A percentile compares a stretch with the other conserved stretches of the same genome.
phyloP scores from a whole-genome alignment of 2,797 vertebrate genomes.

The Chelonia mydas region DNA sequence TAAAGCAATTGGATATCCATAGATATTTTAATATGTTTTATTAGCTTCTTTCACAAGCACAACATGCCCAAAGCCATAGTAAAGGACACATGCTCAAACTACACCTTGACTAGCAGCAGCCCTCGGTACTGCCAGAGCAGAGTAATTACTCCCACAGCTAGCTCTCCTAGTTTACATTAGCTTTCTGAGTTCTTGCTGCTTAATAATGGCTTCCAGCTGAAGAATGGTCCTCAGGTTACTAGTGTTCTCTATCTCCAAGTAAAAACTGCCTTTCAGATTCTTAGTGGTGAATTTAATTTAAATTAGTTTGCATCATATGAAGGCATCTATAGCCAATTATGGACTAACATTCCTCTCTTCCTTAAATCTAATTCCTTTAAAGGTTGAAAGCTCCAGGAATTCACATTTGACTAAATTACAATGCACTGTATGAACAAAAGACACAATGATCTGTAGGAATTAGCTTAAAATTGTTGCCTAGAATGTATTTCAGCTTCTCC shows the following conservation, averaged over 20 bases:
- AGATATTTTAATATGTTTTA: background rate
- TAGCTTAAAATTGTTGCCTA: accelerated
- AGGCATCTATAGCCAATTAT: background rate
- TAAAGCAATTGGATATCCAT: background rate
- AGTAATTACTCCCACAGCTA: background rate
- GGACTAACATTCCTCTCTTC: background rate
- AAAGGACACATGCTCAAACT: background rate
- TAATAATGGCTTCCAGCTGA: background rate
- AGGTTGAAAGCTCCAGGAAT: conserved; percentile 3
- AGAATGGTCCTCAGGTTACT: background rate
- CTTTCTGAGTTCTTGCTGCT: background rate
- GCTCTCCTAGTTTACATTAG: background rate
- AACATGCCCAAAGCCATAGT: background rate
- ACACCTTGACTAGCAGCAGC: accelerated
- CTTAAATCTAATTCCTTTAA: background rate
- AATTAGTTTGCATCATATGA: background rate
- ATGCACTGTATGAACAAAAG: conserved; percentile 21
- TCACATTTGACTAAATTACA: conserved; percentile 34
- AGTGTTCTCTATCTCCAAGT: background rate
- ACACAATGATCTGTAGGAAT: conserved; percentile 11
- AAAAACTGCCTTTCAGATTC: background rate
- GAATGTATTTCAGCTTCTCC: background rate
- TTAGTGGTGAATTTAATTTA: background rate
- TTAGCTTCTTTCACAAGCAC: background rate
- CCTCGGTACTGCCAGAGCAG: accelerated